phyloP scores from a whole-genome alignment of 2,888 invertebrate species.

The Rhagium mordax region DNA sequence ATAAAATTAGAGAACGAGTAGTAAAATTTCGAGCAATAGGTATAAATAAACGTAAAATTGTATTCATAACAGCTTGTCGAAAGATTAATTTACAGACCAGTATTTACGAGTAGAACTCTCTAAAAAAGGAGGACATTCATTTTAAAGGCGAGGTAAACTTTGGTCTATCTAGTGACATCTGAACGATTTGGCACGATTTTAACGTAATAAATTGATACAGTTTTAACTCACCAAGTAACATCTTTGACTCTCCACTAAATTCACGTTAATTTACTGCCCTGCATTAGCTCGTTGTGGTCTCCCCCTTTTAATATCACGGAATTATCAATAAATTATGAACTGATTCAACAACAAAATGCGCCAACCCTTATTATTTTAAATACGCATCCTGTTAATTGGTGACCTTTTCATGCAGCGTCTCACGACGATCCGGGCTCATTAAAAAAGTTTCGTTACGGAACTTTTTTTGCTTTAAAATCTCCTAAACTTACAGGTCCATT shows the following conservation, averaged over 20 bases:
- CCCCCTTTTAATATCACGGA: constrained; percentile 25
- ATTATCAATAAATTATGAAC: constrained; percentile 22
- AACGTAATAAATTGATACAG: constrained; percentile 57
- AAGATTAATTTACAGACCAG: constrained; percentile 31
- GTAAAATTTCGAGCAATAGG: constrained; percentile 7
- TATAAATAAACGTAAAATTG: constrained; percentile 24
- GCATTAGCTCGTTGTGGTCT: constrained; percentile 32
- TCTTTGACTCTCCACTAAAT: constrained; percentile 46
- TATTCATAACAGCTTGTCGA: constrained; percentile 24
- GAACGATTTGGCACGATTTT: constrained; percentile 57
- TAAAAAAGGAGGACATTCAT: constrained; percentile 24
- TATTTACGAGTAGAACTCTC: constrained; percentile 25
- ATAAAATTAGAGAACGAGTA: background rate
- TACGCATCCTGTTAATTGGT: background rate
- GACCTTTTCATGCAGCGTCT: background rate
- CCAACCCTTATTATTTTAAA: background rate
- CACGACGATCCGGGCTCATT: background rate
- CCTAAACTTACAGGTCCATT: too few species aligned
- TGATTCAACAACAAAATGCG: constrained; percentile 3
- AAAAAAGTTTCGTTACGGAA: too few species aligned
- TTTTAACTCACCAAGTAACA: constrained; percentile 53
- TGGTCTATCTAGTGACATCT: constrained; percentile 41
- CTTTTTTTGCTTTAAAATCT: too few species aligned
- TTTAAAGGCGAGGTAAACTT: constrained; percentile 38
- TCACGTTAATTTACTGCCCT: constrained; percentile 45